These are phyloP conservation scores for Petromus typicus DNA, from an alignment of 2,113 vertebrate genomes.

Conservation along the genomic window DNA sequence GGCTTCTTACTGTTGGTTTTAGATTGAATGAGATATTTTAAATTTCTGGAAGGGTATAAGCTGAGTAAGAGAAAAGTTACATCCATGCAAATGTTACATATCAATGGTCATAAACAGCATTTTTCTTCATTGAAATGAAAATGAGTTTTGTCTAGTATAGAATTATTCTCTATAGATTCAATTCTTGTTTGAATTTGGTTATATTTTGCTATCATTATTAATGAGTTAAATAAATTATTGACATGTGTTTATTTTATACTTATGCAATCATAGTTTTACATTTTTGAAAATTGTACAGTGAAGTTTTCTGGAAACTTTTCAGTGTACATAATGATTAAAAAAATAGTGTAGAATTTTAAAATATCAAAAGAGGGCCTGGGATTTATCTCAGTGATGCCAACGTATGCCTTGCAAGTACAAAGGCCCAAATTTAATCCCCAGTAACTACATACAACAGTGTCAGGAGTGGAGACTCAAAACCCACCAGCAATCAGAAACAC, in stretches of 20 bases:
- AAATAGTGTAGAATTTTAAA: too few relatives aligned
- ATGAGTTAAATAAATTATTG: background rate
- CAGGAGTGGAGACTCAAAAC: too few relatives aligned
- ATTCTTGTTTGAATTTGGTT: background rate
- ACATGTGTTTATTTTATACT: background rate
- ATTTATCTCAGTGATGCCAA: too few relatives aligned
- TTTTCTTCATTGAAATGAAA: background rate
- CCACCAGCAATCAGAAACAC: too few relatives aligned
- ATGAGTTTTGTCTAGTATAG: background rate
- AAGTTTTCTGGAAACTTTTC: too few relatives aligned
- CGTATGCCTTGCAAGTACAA: too few relatives aligned
- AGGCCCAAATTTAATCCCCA: too few relatives aligned
- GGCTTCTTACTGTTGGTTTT: background rate
- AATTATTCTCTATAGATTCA: background rate
- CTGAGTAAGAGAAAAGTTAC: background rate
- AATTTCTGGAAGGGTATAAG: background rate
- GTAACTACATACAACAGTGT: too few relatives aligned
- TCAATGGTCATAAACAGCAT: background rate
- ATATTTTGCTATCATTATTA: background rate
- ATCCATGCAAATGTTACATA: background rate
- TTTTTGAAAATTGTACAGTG: background rate
- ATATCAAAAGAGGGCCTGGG: too few relatives aligned
- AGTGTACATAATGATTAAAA: background rate
- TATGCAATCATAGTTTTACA: background rate
- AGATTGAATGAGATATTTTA: background rate